Evolutionary conservation across 2,113 vertebrate genomes (phyloP), one percentile per base, ranked within the genome.

Genomic region (Caranx melampygus): DNA sequence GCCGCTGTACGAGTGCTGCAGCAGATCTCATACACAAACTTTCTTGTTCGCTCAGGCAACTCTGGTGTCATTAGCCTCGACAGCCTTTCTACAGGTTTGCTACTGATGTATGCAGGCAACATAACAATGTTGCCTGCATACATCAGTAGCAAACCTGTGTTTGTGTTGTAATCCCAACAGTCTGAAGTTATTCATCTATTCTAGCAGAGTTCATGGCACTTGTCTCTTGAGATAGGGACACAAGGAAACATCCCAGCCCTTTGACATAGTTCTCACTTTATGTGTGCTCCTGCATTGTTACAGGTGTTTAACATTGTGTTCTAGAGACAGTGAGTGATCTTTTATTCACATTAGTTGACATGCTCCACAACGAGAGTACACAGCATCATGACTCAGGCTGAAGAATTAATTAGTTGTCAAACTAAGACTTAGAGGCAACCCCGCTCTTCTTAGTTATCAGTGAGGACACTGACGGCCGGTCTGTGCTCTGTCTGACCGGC

Each of bases 121-220:
- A 52, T 47, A 15, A 47, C 45, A 15, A 47, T 9, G 40, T 37
- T 37, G 45, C 60, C n/a, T 20, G 34, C 61, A 31, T 26, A 20
- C 33, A 69, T 69, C 35, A 35, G 40, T 12, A 55, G 34, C 14
- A 72, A 75, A 72, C 26, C 21, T 59, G 54, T 58, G 3, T 47
- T 5, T 47, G 5, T 47, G 16, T 1, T 49, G 47, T 49, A 18
- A 52, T 52, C n/a, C 45, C 13, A 44, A 44, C 42, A 7, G 12
- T 6, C 47, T 49, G 18, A 49, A 45, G 14, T 45, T 12, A 45
- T 45, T 20, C 6, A 52, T 52, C 49, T n/a, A 18, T n/a, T 52
- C 18, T 9, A 8, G 49, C 18, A 7, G 49, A 51, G 18, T 51
- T 51, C 18, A 18, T 18, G 18, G 16, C 47, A 18, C n/a, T 49